Base-by-base conservation (phyloP, 2,113 vertebrate species). In the Pungitius pungitius region DNA sequence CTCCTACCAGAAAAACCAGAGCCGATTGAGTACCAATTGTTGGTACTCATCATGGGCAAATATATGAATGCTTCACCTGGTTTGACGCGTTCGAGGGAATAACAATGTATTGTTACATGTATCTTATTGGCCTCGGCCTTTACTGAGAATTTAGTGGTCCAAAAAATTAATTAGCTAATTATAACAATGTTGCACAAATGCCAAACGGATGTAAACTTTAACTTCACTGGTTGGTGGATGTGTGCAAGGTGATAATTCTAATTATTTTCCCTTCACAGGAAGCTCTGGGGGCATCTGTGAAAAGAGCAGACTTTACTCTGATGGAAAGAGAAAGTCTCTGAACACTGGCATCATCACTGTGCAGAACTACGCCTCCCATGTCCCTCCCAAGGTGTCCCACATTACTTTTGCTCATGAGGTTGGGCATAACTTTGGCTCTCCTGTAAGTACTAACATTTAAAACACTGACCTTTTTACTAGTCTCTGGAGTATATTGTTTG, bases 301-400 rank as follows among this genome's bases (percentile, higher is more conserved):
- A 69, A 97, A 93, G 88, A 96, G 87, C 82, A 99, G 95, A 75
- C 88, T 95, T 2, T 99, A 98, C 88, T 97, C 97, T 0, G 98
- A 99, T 77, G 95, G 95, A 1, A 99, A 96, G 92, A 95, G 86
- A 92, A 99, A 99, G 84, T 99, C 98, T 79, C 90, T 99, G 73
- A 99, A 99, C 93, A 99, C 98, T 18, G 98, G 98, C 63, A 99
- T 99, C 88, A 98, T 99, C 88, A 99, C 98, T 33, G 97, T 99
- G 71, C 96, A 99, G 93, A 99, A 99, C 89, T 99, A 99, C 20
- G 96, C 95, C n/a, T 96, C 97, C 78, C 97, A 99, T 6, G 97
- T 99, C 5, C 98, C 98, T 47, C 96, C 97, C 47, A 99, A 99
- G 81, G 97, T 99, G 64, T 99, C 98, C 75, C 98, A 99, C 84